Evolutionary conservation across 2,888 invertebrate species (phyloP), one percentile per base, ranked within the genome.

Genomic region (Siphlonurus alternatus): DNA sequence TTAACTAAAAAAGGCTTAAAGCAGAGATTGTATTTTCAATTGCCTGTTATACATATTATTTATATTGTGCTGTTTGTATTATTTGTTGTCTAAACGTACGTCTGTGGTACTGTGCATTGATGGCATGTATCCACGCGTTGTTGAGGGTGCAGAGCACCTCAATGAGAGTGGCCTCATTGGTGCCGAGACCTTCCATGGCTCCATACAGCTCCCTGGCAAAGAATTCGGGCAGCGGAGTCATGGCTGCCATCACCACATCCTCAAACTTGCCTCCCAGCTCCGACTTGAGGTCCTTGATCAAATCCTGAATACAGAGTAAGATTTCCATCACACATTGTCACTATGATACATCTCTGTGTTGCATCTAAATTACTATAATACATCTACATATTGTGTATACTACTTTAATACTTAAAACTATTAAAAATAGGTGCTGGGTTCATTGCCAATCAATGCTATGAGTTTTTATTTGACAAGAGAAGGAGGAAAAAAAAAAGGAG

Each of bases 121-220:
- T 56, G 56, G 56, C 56, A 22, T 56, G 56, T 20, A 56, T 56
- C 56, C 56, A 56, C 5, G 56, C 56, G 76, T 95, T 95, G 71
- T 90, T 91, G 53, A 93, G 78, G 0, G 94, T 92, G 79, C 93
- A 93, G 64, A 95, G 81, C 72, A 95, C 91, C 78, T 96, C 95
- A 68, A 94, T 90, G 72, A 96, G 86, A 61, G 91, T 90, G 72
- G 89, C 89, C 73, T 93, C 92, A 71, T 92, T 91, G 22, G 95
- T 95, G 63, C 94, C 94, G 60, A 89, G 61, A 25, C 94, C 93
- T 69, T 86, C 77, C 65, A 95, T 87, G 62, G 95, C 94, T 72
- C 90, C 87, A 72, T 93, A 87, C 64, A 95, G 78, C 74, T 92
- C 90, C 77, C 89, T 88, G 65, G 94, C 95, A 77, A 94, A 91